Evolutionary conservation across 2,113 vertebrate species (phyloP).

Genomic region (Trogon surrucura): DNA sequence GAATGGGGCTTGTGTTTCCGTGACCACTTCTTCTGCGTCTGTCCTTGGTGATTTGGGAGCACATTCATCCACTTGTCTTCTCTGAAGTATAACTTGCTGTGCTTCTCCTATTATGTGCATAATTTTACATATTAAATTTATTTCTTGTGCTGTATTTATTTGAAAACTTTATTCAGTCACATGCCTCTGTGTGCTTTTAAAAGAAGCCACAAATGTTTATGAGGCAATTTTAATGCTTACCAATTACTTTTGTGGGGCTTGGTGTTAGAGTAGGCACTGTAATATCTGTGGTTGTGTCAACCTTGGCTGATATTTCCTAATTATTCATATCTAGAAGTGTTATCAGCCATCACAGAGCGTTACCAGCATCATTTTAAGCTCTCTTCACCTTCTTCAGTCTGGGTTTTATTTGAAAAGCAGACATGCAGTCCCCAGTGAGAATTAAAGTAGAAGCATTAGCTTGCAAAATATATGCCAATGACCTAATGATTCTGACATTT

Average conservation of each 20-base stretch:
- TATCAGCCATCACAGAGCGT: neutral
- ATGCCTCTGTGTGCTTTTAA: neutral
- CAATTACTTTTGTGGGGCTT: neutral
- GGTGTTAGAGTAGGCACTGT: neutral
- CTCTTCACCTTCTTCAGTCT: slow-evolving; percentile 67
- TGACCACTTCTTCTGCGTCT: neutral
- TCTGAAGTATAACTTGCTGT: neutral
- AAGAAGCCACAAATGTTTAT: slow-evolving; percentile 20
- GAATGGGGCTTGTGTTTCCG: neutral
- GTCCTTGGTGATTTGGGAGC: neutral
- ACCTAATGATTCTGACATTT: slow-evolving; percentile 87
- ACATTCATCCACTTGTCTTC: neutral
- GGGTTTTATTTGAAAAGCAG: slow-evolving; percentile 74
- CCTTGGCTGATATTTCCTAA: slow-evolving; percentile 44
- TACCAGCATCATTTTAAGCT: slow-evolving; percentile 47
- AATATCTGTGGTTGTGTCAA: neutral
- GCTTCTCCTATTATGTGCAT: neutral
- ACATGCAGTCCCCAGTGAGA: slow-evolving; percentile 76
- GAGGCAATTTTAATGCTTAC: neutral
- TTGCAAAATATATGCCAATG: slow-evolving; percentile 84
- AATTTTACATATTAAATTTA: neutral
- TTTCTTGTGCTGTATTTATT: neutral
- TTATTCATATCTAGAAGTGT: slow-evolving; percentile 34
- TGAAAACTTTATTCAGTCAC: neutral
- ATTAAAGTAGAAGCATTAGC: slow-evolving; percentile 83